Evolutionary conservation across 2,113 vertebrate genomes (phyloP).

Genomic region (Limanda limanda): DNA sequence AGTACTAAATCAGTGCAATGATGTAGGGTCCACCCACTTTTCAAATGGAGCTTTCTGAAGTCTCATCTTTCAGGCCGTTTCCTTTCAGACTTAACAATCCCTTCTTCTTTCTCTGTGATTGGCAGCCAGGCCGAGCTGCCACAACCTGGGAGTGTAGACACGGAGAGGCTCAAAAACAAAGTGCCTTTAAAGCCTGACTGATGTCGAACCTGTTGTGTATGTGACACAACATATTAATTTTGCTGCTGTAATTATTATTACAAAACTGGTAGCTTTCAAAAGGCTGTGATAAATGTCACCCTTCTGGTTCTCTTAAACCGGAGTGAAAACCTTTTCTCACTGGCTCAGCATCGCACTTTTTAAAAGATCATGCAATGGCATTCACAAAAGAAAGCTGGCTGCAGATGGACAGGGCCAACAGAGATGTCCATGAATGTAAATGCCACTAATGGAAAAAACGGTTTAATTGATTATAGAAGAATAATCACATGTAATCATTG

Average conservation of each 20-base stretch:
- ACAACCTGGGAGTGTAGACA: slow-evolving; percentile 15
- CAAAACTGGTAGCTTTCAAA: slow-evolving; percentile 20
- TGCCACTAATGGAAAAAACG: background rate
- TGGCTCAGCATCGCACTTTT: slow-evolving; percentile 11
- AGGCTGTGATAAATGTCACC: slow-evolving; percentile 30
- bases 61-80: too few relatives aligned
- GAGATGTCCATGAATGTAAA: slow-evolving; percentile 28
- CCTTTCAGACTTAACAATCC: slow-evolving; percentile 22
- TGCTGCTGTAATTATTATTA: slow-evolving; percentile 39
- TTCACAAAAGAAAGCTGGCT: slow-evolving; percentile 24
- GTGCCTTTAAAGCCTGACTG: slow-evolving; percentile 35
- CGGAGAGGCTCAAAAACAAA: slow-evolving; percentile 36
- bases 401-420: slow-evolving; percentile 26
- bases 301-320: slow-evolving; percentile 6
- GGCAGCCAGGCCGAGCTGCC: slow-evolving; percentile 17
- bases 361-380: slow-evolving; percentile 23
- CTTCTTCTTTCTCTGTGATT: slow-evolving; percentile 22
- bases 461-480: background rate
- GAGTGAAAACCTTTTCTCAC: background rate
- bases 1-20: background rate
- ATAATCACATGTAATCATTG: slow-evolving; percentile 1
- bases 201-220: slow-evolving; percentile 23
- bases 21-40: too few relatives aligned
- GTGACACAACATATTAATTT: slow-evolving; percentile 40
- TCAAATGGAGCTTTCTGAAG: too few relatives aligned